Conservation (phyloP, 2,888 invertebrate genomes). For the Pollenia labialis region DNA sequence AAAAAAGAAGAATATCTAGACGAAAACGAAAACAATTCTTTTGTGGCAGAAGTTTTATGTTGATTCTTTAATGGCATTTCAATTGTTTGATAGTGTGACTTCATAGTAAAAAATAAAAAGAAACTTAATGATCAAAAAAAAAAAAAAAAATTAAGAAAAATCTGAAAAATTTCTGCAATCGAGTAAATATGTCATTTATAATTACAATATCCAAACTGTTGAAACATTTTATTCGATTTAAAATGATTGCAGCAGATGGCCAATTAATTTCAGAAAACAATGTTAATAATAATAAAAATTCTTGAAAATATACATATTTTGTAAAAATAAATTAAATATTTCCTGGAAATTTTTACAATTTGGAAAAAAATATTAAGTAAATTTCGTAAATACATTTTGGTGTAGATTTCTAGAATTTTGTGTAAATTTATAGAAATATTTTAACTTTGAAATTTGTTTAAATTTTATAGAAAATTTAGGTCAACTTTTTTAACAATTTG, state of each 20-base stretch:
- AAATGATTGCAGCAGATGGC: neutral
- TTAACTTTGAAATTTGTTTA: no score
- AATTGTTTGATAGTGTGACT: conserved; percentile 52
- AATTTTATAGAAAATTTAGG: no score
- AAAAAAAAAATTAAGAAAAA: conserved; percentile 19
- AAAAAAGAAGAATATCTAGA: conserved; percentile 15
- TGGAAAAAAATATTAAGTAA: no score
- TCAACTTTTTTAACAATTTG: no score
- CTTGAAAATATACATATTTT: no score
- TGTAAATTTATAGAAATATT: no score
- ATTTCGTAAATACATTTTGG: no score
- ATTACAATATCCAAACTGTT: conserved; percentile 22
- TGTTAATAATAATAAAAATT: no score
- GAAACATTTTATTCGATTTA: conserved; percentile 24
- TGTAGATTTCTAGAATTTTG: no score
- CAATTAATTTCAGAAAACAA: neutral
- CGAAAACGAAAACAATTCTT: conserved; percentile 38
- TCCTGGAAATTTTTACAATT: no score
- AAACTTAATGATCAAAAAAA: conserved; percentile 37
- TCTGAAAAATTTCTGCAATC: conserved; percentile 32
- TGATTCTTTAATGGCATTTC: conserved; percentile 53
- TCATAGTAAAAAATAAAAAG: neutral
- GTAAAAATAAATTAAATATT: no score
- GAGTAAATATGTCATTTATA: conserved; percentile 50
- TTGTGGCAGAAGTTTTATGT: conserved; percentile 36